Percentiles rank a stretch among this genome's conserved stretches.
Evolutionary conservation across 2,797 vertebrate species (phyloP).

Genomic region (Ctenochaetus hawaiiensis): DNA sequence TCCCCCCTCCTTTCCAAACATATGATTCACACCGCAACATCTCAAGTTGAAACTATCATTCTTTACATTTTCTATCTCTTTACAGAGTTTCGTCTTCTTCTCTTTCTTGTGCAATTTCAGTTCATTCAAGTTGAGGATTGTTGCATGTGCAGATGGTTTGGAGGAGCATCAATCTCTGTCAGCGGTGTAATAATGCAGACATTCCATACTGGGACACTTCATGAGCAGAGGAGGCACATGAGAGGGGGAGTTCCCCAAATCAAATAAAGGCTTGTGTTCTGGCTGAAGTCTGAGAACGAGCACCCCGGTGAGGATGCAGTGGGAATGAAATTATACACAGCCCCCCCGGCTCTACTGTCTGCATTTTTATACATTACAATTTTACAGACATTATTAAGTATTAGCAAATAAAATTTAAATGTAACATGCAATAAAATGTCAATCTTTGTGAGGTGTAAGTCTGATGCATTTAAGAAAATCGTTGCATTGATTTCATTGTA

Average conservation of each 20-base stretch:
- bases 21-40: conserved; percentile 45
- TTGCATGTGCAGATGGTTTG: conserved; percentile 81
- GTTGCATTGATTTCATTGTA: conserved; percentile 5
- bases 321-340: conserved; percentile 83
- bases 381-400: conserved; percentile 68
- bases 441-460: conserved; percentile 35
- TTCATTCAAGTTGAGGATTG: conserved; percentile 68
- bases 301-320: conserved; percentile 83
- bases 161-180: conserved; percentile 82
- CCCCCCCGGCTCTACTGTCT: conserved; percentile 78
- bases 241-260: conserved; percentile 79
- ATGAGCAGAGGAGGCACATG: conserved; percentile 74
- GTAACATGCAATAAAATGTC: conserved; percentile 69
- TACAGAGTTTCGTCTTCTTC: background rate
- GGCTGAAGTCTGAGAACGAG: conserved; percentile 78
- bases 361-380: conserved; percentile 81
- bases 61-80: conserved; percentile 30
- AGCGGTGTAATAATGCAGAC: conserved; percentile 82
- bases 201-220: conserved; percentile 83
- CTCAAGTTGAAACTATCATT: conserved; percentile 34
- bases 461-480: conserved; percentile 2
- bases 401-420: conserved; percentile 70
- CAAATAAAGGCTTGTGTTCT: conserved; percentile 83
- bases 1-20: conserved; percentile 16
- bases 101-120: conserved; percentile 63